Evolutionary conservation across 2,888 invertebrate species (phyloP).

Genomic region (Ophonus ardosiacus): DNA sequence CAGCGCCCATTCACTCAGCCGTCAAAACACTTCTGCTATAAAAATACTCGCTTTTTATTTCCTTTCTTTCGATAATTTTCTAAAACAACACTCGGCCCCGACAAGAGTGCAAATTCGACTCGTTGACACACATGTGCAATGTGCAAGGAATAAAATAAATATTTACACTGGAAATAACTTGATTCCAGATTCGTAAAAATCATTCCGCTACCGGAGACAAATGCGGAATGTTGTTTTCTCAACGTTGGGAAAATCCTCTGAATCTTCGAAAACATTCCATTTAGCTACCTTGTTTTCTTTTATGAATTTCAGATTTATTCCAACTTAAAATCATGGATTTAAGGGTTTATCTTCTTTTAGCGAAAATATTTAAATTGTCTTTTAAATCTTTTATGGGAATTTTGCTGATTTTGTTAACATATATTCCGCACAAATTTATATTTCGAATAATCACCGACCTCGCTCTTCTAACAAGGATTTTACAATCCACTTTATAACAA

Average conservation of each 20-base stretch:
- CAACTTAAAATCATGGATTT: slow-evolving; percentile 47
- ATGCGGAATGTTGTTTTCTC: slow-evolving; percentile 46
- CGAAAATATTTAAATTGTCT: slow-evolving; percentile 27
- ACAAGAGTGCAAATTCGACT: slow-evolving; percentile 35
- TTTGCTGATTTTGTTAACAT: slow-evolving; percentile 15
- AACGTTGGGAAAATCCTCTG: slow-evolving; percentile 39
- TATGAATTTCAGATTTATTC: slow-evolving; percentile 53
- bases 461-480: neutral
- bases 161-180: slow-evolving; percentile 60
- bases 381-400: slow-evolving; percentile 22
- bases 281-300: slow-evolving; percentile 47
- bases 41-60: slow-evolving; percentile 62
- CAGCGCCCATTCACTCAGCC: slow-evolving; percentile 55
- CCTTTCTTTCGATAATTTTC: slow-evolving; percentile 63
- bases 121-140: slow-evolving; percentile 32
- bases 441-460: neutral
- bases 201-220: slow-evolving; percentile 18
- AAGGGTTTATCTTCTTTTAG: slow-evolving; percentile 29
- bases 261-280: slow-evolving; percentile 55
- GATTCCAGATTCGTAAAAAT: slow-evolving; percentile 53
- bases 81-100: slow-evolving; percentile 55
- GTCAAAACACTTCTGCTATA: slow-evolving; percentile 61
- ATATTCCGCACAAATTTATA: slow-evolving; percentile 9
- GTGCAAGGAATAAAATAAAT: slow-evolving; percentile 63
- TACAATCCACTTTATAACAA: too few species aligned